phyloP scores from a whole-genome alignment of 2,113 vertebrate species.

The Recurvirostra avosetta region DNA sequence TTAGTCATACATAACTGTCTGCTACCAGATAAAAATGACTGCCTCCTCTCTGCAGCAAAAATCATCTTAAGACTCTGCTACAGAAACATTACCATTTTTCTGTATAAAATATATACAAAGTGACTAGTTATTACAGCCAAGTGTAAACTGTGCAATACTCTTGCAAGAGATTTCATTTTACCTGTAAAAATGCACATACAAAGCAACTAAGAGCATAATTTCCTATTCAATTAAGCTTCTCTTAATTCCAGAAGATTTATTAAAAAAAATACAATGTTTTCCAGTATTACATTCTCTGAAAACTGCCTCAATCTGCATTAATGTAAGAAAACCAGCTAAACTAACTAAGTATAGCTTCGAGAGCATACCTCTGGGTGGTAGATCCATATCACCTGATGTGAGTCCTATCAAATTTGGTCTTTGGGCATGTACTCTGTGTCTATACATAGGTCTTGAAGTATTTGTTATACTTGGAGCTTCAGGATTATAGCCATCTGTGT shows the following conservation, averaged over 20 bases:
- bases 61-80: not conserved
- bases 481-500: slow-evolving; percentile 95
- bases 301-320: not conserved
- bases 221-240: not conserved
- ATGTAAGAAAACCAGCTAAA: not conserved
- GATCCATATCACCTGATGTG: slow-evolving; percentile 92
- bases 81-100: not conserved
- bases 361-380: slow-evolving; percentile 87
- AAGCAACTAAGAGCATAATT: not conserved
- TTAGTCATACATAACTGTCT: not conserved
- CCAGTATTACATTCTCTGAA: not conserved
- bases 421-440: slow-evolving; percentile 91
- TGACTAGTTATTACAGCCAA: not conserved
- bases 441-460: slow-evolving; percentile 89
- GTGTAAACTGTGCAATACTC: not conserved
- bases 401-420: slow-evolving; percentile 97
- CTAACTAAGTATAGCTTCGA: not conserved
- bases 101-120: not conserved
- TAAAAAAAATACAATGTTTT: not conserved
- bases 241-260: not conserved
- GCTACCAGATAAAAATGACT: not conserved
- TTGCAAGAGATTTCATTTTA: not conserved
- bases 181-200: not conserved
- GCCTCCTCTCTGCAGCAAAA: not conserved
- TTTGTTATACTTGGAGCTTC: slow-evolving; percentile 96